Evolutionary conservation across 2,113 vertebrate species (phyloP).

Genomic region (Tapirus terrestris): DNA sequence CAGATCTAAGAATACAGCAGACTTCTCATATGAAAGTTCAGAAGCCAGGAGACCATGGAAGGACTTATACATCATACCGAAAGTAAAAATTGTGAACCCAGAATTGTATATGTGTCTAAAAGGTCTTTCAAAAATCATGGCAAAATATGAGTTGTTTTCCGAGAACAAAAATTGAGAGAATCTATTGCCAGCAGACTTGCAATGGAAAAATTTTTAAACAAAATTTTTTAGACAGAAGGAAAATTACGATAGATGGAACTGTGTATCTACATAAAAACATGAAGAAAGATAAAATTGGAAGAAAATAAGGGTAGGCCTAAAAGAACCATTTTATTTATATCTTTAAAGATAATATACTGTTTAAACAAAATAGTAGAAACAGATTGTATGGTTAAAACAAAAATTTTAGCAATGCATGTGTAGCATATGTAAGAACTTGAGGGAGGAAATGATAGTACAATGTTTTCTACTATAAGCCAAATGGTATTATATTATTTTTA

Average conservation of each 20-base stretch:
- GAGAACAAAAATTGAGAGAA: neutral
- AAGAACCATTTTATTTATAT: neutral
- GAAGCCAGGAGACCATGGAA: neutral
- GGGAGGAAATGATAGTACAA: neutral
- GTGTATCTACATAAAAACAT: neutral
- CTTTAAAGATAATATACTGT: neutral
- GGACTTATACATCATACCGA: neutral
- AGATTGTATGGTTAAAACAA: neutral
- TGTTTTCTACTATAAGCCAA: neutral
- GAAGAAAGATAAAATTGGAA: neutral
- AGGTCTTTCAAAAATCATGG: neutral
- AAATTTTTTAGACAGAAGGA: neutral
- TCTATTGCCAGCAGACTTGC: neutral
- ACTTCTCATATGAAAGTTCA: neutral
- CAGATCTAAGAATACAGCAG: neutral
- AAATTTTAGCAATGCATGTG: neutral
- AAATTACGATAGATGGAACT: neutral
- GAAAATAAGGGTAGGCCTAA: neutral
- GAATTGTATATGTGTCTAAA: neutral
- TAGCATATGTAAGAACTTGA: neutral
- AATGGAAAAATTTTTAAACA: neutral
- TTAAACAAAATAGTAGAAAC: neutral
- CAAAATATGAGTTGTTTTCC: neutral
- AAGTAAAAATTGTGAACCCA: neutral
- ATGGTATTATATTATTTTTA: neutral